Conservation (phyloP, 2,797 vertebrate genomes). For the Pteropus rufus region DNA sequence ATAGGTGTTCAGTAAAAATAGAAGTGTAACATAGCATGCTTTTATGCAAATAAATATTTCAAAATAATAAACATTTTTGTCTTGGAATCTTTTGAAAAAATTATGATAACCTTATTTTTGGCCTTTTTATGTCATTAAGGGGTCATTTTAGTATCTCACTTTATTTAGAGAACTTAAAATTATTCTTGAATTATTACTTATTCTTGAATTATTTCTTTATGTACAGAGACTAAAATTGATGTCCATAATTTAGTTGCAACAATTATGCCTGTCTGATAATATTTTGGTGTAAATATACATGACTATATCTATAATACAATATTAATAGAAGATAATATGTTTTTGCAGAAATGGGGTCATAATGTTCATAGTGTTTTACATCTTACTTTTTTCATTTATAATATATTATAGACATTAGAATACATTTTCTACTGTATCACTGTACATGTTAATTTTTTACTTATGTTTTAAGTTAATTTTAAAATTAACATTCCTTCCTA, state of each 20-base stretch:
- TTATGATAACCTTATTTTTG: background rate
- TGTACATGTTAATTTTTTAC: background rate
- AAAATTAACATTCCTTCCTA: slow-evolving; percentile 4
- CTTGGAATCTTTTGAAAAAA: background rate
- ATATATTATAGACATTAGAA: background rate
- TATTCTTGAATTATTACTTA: background rate
- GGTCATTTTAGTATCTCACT: slow-evolving; percentile 4
- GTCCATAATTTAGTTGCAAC: background rate
- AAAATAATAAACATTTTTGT: background rate
- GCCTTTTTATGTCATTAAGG: background rate
- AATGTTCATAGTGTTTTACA: background rate
- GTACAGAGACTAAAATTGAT: background rate
- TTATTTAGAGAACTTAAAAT: slow-evolving; percentile 18
- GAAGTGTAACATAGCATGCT: background rate
- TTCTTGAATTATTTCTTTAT: background rate
- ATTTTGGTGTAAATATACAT: background rate
- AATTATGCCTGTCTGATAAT: background rate
- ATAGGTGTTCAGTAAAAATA: slow-evolving; percentile 52
- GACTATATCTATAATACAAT: background rate
- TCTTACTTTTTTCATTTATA: background rate
- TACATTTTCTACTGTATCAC: background rate
- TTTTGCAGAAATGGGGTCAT: background rate
- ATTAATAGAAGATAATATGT: background rate
- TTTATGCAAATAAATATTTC: slow-evolving; percentile 51
- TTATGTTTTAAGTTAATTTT: slow-evolving; percentile 6